Percentiles rank a stretch among this genome's conserved stretches.
Evolutionary conservation across 2,113 vertebrate genomes (phyloP).

Genomic region (Fregata magnificens): DNA sequence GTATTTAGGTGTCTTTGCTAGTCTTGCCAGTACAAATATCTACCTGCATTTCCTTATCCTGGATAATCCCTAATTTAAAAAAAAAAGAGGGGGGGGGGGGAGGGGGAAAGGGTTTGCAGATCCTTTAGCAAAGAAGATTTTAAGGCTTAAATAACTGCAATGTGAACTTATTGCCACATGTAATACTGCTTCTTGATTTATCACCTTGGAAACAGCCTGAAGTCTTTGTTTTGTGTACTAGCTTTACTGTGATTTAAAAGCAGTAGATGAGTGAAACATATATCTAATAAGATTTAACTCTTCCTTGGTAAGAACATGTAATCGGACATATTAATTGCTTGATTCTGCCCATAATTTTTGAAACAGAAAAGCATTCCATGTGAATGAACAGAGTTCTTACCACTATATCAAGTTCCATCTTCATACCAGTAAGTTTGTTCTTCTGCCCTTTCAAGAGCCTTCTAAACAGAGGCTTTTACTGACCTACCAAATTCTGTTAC

Average conservation of each 20-base stretch:
- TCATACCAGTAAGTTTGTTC: background rate
- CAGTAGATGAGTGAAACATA: background rate
- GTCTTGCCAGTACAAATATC: background rate
- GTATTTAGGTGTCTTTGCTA: background rate
- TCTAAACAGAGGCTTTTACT: background rate
- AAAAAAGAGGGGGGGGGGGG: background rate
- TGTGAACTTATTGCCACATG: constrained; percentile 12
- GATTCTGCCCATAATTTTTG: background rate
- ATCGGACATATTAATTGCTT: background rate
- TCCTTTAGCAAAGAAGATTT: background rate
- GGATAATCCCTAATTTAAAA: background rate
- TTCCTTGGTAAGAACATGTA: background rate
- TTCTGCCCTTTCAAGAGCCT: background rate
- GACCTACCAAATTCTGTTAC: background rate
- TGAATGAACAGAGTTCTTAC: background rate
- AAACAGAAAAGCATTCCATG: background rate
- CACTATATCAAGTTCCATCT: background rate
- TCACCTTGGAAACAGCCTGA: constrained; percentile 40
- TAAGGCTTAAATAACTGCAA: background rate
- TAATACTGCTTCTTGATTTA: constrained; percentile 31
- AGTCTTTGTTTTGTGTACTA: background rate
- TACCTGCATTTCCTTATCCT: background rate
- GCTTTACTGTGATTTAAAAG: background rate
- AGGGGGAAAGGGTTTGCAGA: background rate
- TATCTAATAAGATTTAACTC: background rate